Percentiles rank a stretch among this genome's conserved stretches.
phyloP scores from a whole-genome alignment of 2,113 vertebrate genomes.

The Vulpes lagopus region DNA sequence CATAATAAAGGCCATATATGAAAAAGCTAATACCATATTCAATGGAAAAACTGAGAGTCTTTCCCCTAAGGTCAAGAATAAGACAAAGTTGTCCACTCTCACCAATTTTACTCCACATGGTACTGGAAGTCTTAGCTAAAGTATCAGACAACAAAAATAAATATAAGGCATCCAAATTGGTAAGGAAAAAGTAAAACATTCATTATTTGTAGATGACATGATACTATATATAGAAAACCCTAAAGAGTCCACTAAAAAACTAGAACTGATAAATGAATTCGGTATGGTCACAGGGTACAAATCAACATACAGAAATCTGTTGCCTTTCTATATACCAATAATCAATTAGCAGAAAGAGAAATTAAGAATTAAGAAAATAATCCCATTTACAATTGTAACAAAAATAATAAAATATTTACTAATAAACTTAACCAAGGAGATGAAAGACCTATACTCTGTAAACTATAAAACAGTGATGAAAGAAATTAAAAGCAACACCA shows the following conservation, averaged over 20 bases:
- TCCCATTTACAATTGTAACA: background rate
- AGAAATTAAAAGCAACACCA: background rate
- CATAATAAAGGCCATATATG: background rate
- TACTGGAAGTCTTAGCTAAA: background rate
- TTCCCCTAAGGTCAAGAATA: background rate
- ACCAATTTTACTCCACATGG: background rate
- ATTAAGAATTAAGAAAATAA: background rate
- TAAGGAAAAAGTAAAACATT: background rate
- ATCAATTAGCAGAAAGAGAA: background rate
- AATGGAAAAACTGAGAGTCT: background rate
- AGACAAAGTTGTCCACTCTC: background rate
- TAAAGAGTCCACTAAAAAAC: background rate
- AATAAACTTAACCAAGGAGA: background rate
- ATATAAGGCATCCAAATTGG: background rate
- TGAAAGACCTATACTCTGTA: background rate
- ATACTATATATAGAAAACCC: background rate
- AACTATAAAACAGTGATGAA: background rate
- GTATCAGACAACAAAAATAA: background rate
- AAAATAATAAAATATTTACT: background rate
- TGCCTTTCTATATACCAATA: background rate
- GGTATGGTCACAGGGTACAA: background rate
- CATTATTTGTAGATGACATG: background rate
- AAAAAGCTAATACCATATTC: background rate
- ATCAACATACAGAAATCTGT: background rate
- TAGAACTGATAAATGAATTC: background rate